phyloP scores from a whole-genome alignment of 2,797 vertebrate species.

The Cryptoprocta ferox region DNA sequence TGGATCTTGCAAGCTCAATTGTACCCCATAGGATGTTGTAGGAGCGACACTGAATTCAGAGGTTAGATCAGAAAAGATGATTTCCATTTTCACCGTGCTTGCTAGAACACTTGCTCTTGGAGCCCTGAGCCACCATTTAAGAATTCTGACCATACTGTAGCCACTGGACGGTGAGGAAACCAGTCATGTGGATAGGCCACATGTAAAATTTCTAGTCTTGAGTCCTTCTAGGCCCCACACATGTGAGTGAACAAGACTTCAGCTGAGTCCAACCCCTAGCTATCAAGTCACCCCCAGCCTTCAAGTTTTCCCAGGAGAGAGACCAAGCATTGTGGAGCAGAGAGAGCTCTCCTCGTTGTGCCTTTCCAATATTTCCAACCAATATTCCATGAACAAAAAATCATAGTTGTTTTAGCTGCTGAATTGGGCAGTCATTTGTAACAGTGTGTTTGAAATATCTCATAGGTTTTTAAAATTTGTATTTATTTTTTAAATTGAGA shows the following conservation, averaged over 20 bases:
- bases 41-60: not conserved
- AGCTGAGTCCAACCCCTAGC: not conserved
- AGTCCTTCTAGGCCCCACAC: not conserved
- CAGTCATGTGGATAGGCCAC: not conserved
- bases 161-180: not conserved
- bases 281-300: not conserved
- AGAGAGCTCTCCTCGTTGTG: not conserved
- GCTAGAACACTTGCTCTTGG: not conserved
- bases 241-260: not conserved
- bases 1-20: not conserved
- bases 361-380: not conserved
- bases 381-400: constrained; percentile 41
- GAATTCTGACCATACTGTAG: not conserved
- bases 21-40: not conserved
- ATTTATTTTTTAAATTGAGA: constrained; percentile 5
- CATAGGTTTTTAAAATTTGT: not conserved
- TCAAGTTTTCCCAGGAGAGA: not conserved
- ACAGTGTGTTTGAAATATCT: constrained; percentile 47
- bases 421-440: not conserved
- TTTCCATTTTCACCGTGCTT: not conserved
- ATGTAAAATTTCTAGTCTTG: not conserved
- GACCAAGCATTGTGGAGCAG: not conserved
- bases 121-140: not conserved
- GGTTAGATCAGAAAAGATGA: not conserved
- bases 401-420: not conserved